phyloP scores from a whole-genome alignment of 2,888 invertebrate genomes.

The Augiades crinisus region DNA sequence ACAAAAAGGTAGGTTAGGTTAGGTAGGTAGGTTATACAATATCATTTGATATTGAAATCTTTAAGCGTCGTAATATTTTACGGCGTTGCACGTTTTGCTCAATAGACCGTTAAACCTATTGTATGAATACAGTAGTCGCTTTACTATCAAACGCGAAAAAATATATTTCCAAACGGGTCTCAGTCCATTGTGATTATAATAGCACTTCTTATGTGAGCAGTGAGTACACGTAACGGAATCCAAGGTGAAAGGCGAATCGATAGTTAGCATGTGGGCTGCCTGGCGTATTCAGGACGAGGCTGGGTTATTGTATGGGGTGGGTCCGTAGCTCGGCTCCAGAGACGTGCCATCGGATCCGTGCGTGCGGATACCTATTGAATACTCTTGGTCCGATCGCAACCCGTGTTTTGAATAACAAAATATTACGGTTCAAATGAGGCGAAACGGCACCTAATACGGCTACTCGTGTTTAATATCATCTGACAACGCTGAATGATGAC shows the following conservation, averaged over 20 bases:
- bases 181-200: conserved; percentile 4
- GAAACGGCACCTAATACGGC: conserved; percentile 18
- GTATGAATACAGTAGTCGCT: not conserved
- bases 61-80: conserved; percentile 1
- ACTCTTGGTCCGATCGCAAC: conserved; percentile 35
- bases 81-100: not conserved
- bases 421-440: conserved; percentile 39
- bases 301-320: conserved; percentile 13
- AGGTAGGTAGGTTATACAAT: too few relatives aligned
- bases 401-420: conserved; percentile 48
- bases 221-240: conserved; percentile 8
- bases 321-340: too few relatives aligned
- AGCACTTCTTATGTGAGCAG: conserved; percentile 7
- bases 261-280: not conserved
- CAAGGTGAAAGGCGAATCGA: conserved; percentile 17
- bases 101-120: conserved; percentile 5
- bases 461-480: not conserved
- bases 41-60: conserved; percentile 7
- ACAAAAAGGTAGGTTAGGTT: too few relatives aligned
- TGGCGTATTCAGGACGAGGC: conserved; percentile 19
- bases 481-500: not conserved
- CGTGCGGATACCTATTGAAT: conserved; percentile 25
- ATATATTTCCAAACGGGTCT: conserved; percentile 3
- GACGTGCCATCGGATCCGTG: conserved; percentile 6
- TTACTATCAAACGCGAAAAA: conserved; percentile 17